phyloP scores from a whole-genome alignment of 2,797 vertebrate genomes.

The Sarcoramphus papa region DNA sequence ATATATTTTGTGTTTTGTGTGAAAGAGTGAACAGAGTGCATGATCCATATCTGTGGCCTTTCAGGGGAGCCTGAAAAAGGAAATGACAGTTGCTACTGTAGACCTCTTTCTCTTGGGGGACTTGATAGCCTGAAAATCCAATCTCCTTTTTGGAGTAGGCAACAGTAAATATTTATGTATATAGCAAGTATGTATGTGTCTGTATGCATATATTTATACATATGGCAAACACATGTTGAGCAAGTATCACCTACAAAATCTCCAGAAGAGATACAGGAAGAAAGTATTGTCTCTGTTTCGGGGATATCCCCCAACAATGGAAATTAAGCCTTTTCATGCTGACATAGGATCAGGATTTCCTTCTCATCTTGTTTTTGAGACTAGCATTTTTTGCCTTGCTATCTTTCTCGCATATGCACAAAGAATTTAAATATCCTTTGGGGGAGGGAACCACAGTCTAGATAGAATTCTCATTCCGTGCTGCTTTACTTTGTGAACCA shows the following conservation, averaged over 20 bases:
- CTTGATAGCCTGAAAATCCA: not conserved
- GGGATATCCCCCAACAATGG: not conserved
- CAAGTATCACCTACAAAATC: not conserved
- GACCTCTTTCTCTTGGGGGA: not conserved
- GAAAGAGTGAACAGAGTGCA: not conserved
- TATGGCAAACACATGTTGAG: not conserved
- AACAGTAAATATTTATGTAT: not conserved
- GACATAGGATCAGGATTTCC: not conserved
- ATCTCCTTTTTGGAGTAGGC: not conserved
- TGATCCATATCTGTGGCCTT: not conserved
- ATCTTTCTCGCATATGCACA: accelerated
- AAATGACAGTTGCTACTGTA: not conserved
- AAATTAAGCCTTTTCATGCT: not conserved
- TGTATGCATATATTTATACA: not conserved
- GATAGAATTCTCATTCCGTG: not conserved
- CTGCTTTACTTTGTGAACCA: not conserved
- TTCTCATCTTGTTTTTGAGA: not conserved
- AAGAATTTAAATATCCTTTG: not conserved
- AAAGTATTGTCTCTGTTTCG: not conserved
- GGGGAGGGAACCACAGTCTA: not conserved
- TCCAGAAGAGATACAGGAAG: not conserved
- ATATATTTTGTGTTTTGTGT: not conserved
- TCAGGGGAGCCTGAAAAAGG: not conserved
- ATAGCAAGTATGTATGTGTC: not conserved
- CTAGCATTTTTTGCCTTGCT: not conserved